Base-by-base conservation (phyloP, 2,113 vertebrate species). In the Leucopsar rothschildi region DNA sequence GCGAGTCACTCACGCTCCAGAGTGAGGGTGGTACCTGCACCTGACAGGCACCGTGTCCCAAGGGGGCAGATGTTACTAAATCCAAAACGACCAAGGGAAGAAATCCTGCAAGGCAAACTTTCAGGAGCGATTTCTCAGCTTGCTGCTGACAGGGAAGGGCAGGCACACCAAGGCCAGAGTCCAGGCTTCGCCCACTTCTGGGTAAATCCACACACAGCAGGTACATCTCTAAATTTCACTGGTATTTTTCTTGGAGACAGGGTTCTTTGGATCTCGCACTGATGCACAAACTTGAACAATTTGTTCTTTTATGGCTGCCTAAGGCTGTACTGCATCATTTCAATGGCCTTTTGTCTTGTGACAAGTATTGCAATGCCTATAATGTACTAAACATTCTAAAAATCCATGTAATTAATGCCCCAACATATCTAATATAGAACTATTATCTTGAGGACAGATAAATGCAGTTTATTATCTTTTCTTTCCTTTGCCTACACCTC, bases 281-380 rank as follows among this genome's bases (percentile, higher is more conserved):
- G 85, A 95, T 91, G 79, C 81, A 95, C 86, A 95, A 92, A 96
- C 35, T 94, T 96, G 94, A 90, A 95, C 77, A 85, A 63, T 94
- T 95, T 97, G 96, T 97, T 93, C 96, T 96, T 89, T 96, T 92
- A 88, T 95, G 79, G 71, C 79, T 89, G 82, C 95, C 92, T 87
- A 82, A 95, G 93, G 93, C 95, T 92, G 82, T 85, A 69, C 86
- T 88, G 95, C 95, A 97, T 96, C 83, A 90, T 97, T 92, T 95
- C 89, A 97, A 97, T 91, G 95, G 95, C 84, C 88, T 95, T 95
- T 96, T 97, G 82, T 97, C 91, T 95, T 92, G 68, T 90, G 92
- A 92, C 61, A 91, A 96, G 75, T 86, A 86, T 84, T 93, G 95
- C 93, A 94, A 89, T 93, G 88, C 79, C 75, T 95, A 94, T 86